Conservation (phyloP, 2,113 vertebrate species). For the Pollachius pollachius region DNA sequence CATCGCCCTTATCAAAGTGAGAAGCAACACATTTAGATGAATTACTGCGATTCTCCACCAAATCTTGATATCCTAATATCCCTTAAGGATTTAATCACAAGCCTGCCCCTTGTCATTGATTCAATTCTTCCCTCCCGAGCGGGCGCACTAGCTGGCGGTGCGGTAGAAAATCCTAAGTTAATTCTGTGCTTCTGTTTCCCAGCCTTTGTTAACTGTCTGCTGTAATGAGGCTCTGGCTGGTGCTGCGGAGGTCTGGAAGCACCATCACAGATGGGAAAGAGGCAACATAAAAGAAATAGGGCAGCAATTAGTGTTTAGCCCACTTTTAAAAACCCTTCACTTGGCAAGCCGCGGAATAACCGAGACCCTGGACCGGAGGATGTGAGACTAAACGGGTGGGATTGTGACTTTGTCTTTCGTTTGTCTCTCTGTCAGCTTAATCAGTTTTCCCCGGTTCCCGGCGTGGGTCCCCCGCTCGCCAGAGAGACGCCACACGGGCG, state of each 20-base stretch:
- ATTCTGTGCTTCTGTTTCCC: slow-evolving; percentile 71
- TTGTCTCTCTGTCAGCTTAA: slow-evolving; percentile 73
- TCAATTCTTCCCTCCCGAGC: slow-evolving; percentile 64
- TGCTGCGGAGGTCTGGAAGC: slow-evolving; percentile 72
- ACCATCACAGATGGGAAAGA: slow-evolving; percentile 75
- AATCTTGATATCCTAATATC: slow-evolving; percentile 68
- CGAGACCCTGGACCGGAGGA: slow-evolving; percentile 67
- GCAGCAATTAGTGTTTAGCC: slow-evolving; percentile 78
- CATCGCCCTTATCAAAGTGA: slow-evolving; percentile 51
- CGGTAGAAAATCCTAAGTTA: slow-evolving; percentile 71
- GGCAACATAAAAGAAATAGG: slow-evolving; percentile 78
- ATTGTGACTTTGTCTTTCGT: slow-evolving; percentile 69
- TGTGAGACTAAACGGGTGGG: slow-evolving; percentile 75
- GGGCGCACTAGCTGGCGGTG: slow-evolving; percentile 62
- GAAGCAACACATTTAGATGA: slow-evolving; percentile 60
- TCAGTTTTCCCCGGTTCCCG: slow-evolving; percentile 59
- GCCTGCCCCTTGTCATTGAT: slow-evolving; percentile 66
- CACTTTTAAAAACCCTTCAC: slow-evolving; percentile 75
- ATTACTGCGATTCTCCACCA: slow-evolving; percentile 64
- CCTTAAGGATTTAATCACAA: slow-evolving; percentile 65
- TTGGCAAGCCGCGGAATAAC: slow-evolving; percentile 64
- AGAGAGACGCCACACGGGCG: slow-evolving; percentile 39
- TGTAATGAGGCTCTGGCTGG: slow-evolving; percentile 76
- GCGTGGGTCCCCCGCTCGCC: slow-evolving; percentile 60
- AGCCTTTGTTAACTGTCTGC: slow-evolving; percentile 74